Evolutionary conservation across 2,888 invertebrate genomes (phyloP).

Genomic region (Gonocerus acuteangulatus): DNA sequence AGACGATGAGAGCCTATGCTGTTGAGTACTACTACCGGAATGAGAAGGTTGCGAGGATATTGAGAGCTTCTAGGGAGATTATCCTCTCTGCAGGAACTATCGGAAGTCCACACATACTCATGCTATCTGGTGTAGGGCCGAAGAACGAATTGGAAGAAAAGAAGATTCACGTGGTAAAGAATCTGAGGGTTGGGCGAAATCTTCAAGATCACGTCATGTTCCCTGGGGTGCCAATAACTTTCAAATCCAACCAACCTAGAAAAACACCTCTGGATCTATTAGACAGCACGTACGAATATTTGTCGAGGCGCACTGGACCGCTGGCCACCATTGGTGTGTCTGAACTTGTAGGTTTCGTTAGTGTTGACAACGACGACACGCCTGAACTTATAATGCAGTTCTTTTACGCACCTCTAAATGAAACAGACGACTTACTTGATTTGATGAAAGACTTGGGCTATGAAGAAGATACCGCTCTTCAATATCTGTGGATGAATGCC

Average conservation of each 20-base stretch:
- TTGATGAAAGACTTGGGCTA: conserved; percentile 25
- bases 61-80: conserved; percentile 32
- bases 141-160: conserved; percentile 27
- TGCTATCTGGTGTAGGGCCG: conserved; percentile 32
- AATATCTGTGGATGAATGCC: conserved; percentile 19
- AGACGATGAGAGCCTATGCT: conserved; percentile 51
- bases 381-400: conserved; percentile 31
- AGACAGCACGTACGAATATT: conserved; percentile 33
- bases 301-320: conserved; percentile 28
- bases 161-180: conserved; percentile 22
- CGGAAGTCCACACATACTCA: conserved; percentile 28
- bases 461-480: conserved; percentile 26
- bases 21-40: conserved; percentile 46
- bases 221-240: conserved; percentile 28
- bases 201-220: conserved; percentile 34
- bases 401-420: conserved; percentile 23
- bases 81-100: conserved; percentile 32
- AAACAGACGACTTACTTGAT: conserved; percentile 15
- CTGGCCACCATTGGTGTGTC: conserved; percentile 29
- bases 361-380: conserved; percentile 30
- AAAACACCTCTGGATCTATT: conserved; percentile 17
- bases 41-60: conserved; percentile 18
- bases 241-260: conserved; percentile 11
- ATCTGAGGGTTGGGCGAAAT: conserved; percentile 32
- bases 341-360: conserved; percentile 30